phyloP scores from a whole-genome alignment of 2,797 vertebrate genomes.

The Acrocephalus scirpaceus region DNA sequence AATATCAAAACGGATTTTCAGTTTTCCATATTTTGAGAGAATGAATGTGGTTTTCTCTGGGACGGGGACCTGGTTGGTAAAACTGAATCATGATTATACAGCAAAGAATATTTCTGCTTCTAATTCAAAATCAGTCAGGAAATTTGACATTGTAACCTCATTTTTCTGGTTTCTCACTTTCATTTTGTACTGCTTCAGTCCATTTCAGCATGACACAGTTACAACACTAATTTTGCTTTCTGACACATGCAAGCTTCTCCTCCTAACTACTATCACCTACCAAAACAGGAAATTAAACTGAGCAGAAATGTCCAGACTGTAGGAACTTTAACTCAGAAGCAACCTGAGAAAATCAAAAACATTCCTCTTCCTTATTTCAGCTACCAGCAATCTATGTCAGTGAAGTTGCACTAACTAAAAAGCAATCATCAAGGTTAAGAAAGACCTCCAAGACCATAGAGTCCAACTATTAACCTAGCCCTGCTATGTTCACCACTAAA shows the following conservation, averaged over 20 bases:
- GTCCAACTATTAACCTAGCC: not conserved
- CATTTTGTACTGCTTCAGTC: not conserved
- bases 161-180: not conserved
- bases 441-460: not conserved
- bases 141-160: not conserved
- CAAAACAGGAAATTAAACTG: not conserved
- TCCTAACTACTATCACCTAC: not conserved
- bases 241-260: not conserved
- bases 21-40: not conserved
- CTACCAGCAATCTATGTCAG: not conserved
- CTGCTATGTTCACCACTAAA: not conserved
- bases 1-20: conserved; percentile 2
- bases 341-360: not conserved
- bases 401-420: not conserved
- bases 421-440: not conserved
- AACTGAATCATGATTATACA: conserved; percentile 12
- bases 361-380: not conserved
- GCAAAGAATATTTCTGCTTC: not conserved
- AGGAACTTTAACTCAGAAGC: not conserved
- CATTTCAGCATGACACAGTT: not conserved
- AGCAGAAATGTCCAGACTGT: not conserved
- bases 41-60: not conserved
- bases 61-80: not conserved
- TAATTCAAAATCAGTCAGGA: not conserved
- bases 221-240: not conserved